Percentiles rank a stretch among this genome's conserved stretches.
Conservation (phyloP, 1,140 invertebrate genomes). For the Penaeus vannamei region DNA sequence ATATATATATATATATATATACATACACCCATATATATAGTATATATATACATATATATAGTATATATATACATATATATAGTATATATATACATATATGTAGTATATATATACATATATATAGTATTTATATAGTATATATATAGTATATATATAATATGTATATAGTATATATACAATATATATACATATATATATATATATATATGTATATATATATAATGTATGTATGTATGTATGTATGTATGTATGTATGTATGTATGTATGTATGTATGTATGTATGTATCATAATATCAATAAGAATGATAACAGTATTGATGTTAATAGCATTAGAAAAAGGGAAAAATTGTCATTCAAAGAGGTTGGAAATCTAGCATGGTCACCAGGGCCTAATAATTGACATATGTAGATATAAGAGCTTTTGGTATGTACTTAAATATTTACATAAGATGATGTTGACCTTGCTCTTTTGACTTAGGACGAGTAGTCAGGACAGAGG, state of each 20-base stretch:
- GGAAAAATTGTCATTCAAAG: too few species aligned
- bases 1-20: constrained; percentile 1
- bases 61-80: constrained; percentile 28
- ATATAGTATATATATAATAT: constrained; percentile 23
- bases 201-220: too few species aligned
- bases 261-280: too few species aligned
- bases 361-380: too few species aligned
- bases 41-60: constrained; percentile 12
- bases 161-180: not conserved
- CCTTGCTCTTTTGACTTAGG: constrained; percentile 9
- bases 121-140: not conserved
- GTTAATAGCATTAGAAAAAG: too few species aligned
- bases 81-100: constrained; percentile 22
- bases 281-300: too few species aligned
- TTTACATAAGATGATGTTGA: not conserved
- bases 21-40: not conserved
- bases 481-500: constrained; percentile 65
- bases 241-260: too few species aligned
- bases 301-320: too few species aligned
- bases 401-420: not conserved
- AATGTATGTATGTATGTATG: too few species aligned
- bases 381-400: too few species aligned
- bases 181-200: too few species aligned
- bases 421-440: not conserved
- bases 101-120: not conserved